Percentiles rank a stretch among this genome's conserved stretches.
These are phyloP conservation scores for Druon quercuslanigerum DNA, from an alignment of 1,140 invertebrate species.

Conservation along the genomic window DNA sequence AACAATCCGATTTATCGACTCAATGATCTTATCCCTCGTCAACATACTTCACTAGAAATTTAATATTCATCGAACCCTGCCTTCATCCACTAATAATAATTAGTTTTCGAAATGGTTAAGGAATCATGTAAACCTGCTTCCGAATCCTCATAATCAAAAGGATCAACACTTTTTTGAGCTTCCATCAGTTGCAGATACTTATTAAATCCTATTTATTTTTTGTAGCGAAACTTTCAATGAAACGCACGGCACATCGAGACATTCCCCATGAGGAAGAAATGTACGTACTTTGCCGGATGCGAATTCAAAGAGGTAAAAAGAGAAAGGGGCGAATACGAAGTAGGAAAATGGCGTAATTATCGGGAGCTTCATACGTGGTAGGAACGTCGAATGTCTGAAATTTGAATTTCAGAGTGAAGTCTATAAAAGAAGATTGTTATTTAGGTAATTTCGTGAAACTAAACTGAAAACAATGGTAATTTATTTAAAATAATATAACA, in stretches of 20 bases:
- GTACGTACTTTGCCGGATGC: not conserved
- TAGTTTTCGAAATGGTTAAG: too few relatives aligned
- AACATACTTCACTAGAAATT: too few relatives aligned
- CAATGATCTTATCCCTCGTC: too few relatives aligned
- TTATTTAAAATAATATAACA: not conserved
- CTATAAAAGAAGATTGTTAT: not conserved
- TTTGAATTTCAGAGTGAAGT: slow-evolving; percentile 13
- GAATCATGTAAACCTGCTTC: too few relatives aligned
- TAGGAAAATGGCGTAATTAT: slow-evolving; percentile 38
- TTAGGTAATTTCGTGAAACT: not conserved
- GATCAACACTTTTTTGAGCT: not conserved
- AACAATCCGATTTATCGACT: too few relatives aligned
- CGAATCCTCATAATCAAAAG: too few relatives aligned
- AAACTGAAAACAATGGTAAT: slow-evolving; percentile 9
- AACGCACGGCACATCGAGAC: slow-evolving; percentile 12
- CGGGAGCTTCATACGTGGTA: slow-evolving; percentile 14
- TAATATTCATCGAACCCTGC: too few relatives aligned
- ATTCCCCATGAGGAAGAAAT: slow-evolving; percentile 12
- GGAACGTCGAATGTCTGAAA: slow-evolving; percentile 16
- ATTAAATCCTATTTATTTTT: not conserved
- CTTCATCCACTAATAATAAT: too few relatives aligned
- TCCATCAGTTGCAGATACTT: not conserved
- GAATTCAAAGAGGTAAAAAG: slow-evolving; percentile 27
- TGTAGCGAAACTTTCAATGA: not conserved
- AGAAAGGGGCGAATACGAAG: slow-evolving; percentile 29